Conservation (phyloP, 1,140 invertebrate genomes). For the Hycleus cichorii region DNA sequence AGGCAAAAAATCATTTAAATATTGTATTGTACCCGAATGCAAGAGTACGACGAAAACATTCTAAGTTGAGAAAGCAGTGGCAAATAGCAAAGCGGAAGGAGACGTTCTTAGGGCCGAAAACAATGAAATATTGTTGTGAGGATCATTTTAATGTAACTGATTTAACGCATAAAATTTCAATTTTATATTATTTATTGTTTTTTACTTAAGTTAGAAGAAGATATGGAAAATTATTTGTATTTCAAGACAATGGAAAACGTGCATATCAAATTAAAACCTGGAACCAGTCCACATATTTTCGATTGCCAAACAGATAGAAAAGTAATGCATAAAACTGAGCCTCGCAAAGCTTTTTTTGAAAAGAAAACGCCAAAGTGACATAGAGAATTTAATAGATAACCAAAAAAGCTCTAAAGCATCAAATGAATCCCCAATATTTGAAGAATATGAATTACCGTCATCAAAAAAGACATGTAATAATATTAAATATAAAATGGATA, state of each 20-base stretch:
- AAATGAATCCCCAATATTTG: background rate
- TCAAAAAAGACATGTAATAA: background rate
- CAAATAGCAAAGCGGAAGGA: background rate
- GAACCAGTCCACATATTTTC: background rate
- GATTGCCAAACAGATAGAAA: background rate
- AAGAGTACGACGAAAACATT: background rate
- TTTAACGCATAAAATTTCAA: background rate
- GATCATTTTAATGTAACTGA: background rate
- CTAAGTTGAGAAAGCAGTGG: background rate
- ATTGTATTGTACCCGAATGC: background rate
- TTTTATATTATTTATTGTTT: background rate
- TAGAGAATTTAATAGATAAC: background rate
- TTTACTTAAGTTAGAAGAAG: background rate
- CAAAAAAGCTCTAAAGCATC: background rate
- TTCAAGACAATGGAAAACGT: background rate
- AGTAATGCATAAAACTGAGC: background rate
- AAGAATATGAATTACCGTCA: background rate
- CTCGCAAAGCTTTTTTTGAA: background rate
- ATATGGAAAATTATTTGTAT: background rate
- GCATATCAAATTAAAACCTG: background rate
- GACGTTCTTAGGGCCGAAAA: background rate
- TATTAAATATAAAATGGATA: background rate
- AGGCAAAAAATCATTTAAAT: background rate
- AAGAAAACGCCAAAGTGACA: background rate
- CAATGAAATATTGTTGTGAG: background rate